Base-by-base conservation (phyloP, 2,113 vertebrate species). In the Solea solea region DNA sequence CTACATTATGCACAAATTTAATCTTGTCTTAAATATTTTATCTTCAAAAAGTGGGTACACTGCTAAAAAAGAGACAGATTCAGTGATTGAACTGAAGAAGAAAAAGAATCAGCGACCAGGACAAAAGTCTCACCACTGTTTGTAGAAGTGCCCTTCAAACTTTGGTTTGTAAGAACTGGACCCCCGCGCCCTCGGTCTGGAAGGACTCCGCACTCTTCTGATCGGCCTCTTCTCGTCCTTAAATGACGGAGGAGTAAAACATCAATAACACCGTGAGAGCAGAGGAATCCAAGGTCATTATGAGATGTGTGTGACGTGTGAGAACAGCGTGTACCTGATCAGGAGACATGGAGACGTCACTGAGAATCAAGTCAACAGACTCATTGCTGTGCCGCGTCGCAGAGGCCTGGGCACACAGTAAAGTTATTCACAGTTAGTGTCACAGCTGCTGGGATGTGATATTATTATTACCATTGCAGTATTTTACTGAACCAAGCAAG, bases 151-250 rank as follows among this genome's bases (percentile, higher is more conserved):
- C 0, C 72, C 85, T 6, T 41, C 76, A 66, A 76, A 63, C 79
- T 87, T 88, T 1, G 83, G 80, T 64, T 84, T 87, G 80, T 74
- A 79, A 11, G 80, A 78, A 13, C 1, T 7, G 21, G 75, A 54
- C 48, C 46, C 1, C 86, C 86, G 74, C 0, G 73, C 77, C 41
- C 78, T 72, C 0, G 76, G 67, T 13, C 79, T 74, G 40, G 89
- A 74, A 2, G 87, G 88, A 62, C 89, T 90, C 42, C 51, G 52
- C 25, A 80, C 77, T 78, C 90, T 81, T 56, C 88, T 86, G 69
- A 90, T 73, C 2, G 78, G 72, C 40, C 70, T 78, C 63, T 63
- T 79, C 8, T 76, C 64, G 9, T 76, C 76, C 91, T 92, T 57
- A 67, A 76, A 57, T 0, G 4, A 74, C 13, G 46, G 1, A 9